Evolutionary conservation across 35 echinoderm and acorn worm genomes (phyloP), one percentile per base, ranked within the genome.

Genomic region (Stichopus chloronotus): DNA sequence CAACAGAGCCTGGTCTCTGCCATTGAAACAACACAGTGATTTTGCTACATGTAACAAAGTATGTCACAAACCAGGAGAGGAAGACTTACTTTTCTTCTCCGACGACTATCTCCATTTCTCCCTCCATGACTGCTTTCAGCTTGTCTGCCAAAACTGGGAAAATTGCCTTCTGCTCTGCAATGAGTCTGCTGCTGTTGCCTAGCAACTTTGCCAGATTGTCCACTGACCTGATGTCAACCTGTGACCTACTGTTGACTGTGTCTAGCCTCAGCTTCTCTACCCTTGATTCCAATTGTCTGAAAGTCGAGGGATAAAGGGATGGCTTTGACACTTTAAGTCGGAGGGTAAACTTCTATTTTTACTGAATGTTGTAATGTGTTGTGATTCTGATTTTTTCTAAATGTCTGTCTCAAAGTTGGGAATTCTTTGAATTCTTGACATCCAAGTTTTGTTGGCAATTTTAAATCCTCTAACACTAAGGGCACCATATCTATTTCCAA

Each of bases 31-130:
- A 43, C 30, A 43, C 30, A 43, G 30, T 43, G 30, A 43, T 43
- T 43, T 43, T 43, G 30, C 30, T 43, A 43, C 30, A 43, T 43
- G 30, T 43, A 43, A 43, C 30, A 43, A 43, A 43, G 30, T 43
- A 43, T 43, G 30, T 43, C 30, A 43, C 30, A 43, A 43, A 43
- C 59, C 59, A 22, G 20, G 17, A n/a, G 4, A 55, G 4, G 19
- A 58, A 4, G n/a, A 91, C 93, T 93, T 78, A 96, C 97, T 93
- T 99, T 90, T 99, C 97, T 92, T 99, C 97, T 22, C 90, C 72
- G 14, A 99, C 97, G 4, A 99, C 97, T 8, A 99, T 84, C 56
- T 96, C 94, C 97, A 99, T 99, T 65, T 99, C 97, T 83, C 95
- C 97, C 81, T 94, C 88, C 92, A 96, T 96, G 17, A 99, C 95